phyloP scores from a whole-genome alignment of 2,797 vertebrate species.

The Amblyraja radiata region DNA sequence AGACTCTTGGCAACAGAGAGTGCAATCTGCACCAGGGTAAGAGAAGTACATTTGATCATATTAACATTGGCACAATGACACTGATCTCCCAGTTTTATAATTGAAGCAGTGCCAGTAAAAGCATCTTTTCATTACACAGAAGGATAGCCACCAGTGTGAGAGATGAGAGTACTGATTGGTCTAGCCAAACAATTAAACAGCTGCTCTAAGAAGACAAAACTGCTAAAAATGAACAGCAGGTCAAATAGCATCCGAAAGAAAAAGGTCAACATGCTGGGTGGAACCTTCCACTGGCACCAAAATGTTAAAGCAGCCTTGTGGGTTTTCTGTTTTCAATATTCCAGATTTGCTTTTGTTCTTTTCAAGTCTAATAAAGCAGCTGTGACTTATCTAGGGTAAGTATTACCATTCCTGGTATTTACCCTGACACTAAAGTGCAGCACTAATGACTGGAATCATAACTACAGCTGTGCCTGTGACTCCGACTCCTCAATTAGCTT shows the following conservation, averaged over 20 bases:
- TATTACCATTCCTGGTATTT: slow-evolving; percentile 32
- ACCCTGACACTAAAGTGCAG: slow-evolving; percentile 28
- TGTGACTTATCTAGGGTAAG: slow-evolving; percentile 29
- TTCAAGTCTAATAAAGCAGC: slow-evolving; percentile 15
- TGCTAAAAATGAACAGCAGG: background rate
- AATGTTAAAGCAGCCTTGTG: slow-evolving; percentile 9
- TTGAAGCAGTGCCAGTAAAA: background rate
- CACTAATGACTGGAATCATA: slow-evolving; percentile 25
- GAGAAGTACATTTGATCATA: background rate
- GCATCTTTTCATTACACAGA: background rate
- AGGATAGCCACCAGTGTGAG: background rate
- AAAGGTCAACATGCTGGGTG: background rate
- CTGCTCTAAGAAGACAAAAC: background rate
- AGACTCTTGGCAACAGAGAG: background rate
- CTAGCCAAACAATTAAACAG: slow-evolving; percentile 8
- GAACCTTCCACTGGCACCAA: background rate
- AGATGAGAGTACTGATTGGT: background rate
- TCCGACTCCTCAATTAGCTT: slow-evolving; percentile 20
- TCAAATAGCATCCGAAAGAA: background rate
- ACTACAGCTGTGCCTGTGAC: slow-evolving; percentile 28
- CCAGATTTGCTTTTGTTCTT: slow-evolving; percentile 13
- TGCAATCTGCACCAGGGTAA: background rate
- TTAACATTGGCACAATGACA: background rate
- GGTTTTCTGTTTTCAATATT: slow-evolving; percentile 28
- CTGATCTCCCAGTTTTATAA: background rate